A percentile compares a stretch with the other conserved stretches of the same genome.
Conservation (phyloP, 92 coral and sea anemone genomes). For the Phenganax marumi region DNA sequence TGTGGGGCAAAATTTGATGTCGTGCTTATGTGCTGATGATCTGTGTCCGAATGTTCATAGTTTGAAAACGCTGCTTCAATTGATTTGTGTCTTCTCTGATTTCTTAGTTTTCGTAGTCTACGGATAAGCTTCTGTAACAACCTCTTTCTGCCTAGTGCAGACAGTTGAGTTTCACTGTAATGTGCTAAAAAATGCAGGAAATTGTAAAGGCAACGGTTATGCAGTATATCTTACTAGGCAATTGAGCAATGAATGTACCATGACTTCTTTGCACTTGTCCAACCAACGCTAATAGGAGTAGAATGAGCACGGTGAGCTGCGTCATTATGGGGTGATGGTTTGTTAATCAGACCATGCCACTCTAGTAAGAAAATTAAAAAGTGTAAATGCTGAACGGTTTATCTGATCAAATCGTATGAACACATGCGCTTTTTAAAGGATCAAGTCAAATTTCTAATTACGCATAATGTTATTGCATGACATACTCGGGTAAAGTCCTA, state of each 20-base stretch:
- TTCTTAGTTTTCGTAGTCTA: constrained; percentile 12
- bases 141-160: not conserved
- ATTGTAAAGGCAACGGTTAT: not conserved
- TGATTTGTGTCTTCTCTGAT: constrained; percentile 6
- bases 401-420: too few relatives aligned
- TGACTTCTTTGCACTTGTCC: not conserved
- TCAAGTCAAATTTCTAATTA: too few relatives aligned
- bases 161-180: not conserved
- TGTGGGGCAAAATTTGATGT: not conserved
- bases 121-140: not conserved
- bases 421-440: too few relatives aligned
- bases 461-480: too few relatives aligned
- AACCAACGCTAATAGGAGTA: constrained; percentile 3
- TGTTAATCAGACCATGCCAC: constrained; percentile 8
- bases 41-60: not conserved
- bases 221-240: not conserved
- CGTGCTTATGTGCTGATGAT: not conserved
- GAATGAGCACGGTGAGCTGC: constrained; percentile 1
- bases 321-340: constrained; percentile 7
- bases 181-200: not conserved
- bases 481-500: too few relatives aligned
- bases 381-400: not conserved
- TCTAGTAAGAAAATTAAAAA: not conserved
- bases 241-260: not conserved
- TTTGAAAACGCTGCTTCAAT: not conserved